Conservation (phyloP, 2,797 vertebrate genomes). For the Xenops minutus region DNA sequence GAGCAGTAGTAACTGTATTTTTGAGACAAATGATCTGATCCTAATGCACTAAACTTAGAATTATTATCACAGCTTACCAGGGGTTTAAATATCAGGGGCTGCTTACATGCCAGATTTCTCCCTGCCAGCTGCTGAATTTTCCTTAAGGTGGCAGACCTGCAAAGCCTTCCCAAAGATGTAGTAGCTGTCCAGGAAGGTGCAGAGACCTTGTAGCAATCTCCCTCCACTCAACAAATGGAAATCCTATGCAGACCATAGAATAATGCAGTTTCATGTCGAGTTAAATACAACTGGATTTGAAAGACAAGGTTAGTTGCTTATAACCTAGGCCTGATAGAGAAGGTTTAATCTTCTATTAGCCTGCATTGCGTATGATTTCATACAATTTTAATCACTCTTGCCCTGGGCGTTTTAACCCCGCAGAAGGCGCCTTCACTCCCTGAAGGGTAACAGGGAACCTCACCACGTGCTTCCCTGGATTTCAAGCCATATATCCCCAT, state of each 20-base stretch:
- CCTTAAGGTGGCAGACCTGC: background rate
- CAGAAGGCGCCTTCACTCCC: background rate
- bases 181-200: background rate
- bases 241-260: background rate
- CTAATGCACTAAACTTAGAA: background rate
- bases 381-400: background rate
- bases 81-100: background rate
- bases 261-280: background rate
- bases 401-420: background rate
- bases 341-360: background rate
- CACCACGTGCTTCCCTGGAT: background rate
- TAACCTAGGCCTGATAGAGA: background rate
- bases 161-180: background rate
- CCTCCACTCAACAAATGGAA: background rate
- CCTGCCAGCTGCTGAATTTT: background rate
- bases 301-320: background rate
- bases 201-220: background rate
- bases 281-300: background rate
- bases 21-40: background rate
- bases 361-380: background rate
- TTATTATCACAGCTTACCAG: background rate
- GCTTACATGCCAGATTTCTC: background rate
- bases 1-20: background rate
- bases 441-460: background rate
- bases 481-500: accelerated